A percentile compares a stretch with the other conserved stretches of the same genome.
Evolutionary conservation across 23 tunicate genomes (phyloP).

Genomic region (Pegea sp.): DNA sequence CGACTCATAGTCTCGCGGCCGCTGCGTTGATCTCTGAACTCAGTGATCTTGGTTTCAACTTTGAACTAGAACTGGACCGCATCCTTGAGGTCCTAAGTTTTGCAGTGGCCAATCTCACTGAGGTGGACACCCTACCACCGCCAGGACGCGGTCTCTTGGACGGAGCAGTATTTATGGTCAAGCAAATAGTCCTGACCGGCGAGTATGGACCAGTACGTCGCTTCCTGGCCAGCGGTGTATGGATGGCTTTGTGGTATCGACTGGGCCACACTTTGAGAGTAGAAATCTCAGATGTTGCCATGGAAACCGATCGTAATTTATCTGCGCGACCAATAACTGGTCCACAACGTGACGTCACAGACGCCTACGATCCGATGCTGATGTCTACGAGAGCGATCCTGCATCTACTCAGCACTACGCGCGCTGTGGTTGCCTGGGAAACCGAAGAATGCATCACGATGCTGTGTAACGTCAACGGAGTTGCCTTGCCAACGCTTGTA

Average conservation of each 20-base stretch:
- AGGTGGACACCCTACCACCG: conserved; percentile 57
- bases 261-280: conserved; percentile 50
- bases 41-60: no score
- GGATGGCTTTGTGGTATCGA: conserved; percentile 76
- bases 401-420: conserved; percentile 13
- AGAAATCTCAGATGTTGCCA: conserved; percentile 13
- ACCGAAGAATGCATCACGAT: conserved; percentile 27
- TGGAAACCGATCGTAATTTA: conserved; percentile 39
- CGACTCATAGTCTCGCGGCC: no score
- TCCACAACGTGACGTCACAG: conserved; percentile 5
- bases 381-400: conserved; percentile 37
- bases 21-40: no score
- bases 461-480: conserved; percentile 14
- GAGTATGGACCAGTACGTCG: conserved; percentile 13
- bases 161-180: conserved; percentile 48
- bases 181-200: conserved; percentile 25
- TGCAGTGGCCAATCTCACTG: conserved; percentile 64
- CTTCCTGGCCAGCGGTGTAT: conserved; percentile 38
- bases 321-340: conserved; percentile 25
- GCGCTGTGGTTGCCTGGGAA: conserved; percentile 34
- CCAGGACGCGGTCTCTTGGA: conserved; percentile 30
- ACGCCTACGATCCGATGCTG: conserved; percentile 39
- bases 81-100: conserved; percentile 17
- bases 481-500: conserved; percentile 18
- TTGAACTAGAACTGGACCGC: no score